These are phyloP conservation scores for Beroe forskalii DNA, from an alignment of 37 sponge, comb jelly and placozoan species.

Conservation along the genomic window DNA sequence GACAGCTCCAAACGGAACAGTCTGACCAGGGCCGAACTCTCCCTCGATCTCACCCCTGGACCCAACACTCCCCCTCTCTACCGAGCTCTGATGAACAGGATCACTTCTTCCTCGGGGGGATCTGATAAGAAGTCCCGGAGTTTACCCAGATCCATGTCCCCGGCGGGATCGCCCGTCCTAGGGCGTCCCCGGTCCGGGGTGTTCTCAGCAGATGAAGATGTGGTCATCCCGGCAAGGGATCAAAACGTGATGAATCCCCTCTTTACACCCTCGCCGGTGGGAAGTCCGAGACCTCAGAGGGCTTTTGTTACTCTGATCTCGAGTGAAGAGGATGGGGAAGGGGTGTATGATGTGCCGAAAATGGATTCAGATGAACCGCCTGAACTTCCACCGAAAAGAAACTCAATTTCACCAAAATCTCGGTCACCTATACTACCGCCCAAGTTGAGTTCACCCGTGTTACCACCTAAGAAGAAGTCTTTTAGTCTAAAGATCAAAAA, in stretches of 20 bases:
- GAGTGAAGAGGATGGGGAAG: neutral
- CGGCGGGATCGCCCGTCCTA: neutral
- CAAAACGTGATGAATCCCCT: constrained; percentile 38
- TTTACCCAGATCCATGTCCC: constrained; percentile 6
- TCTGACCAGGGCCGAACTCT: neutral
- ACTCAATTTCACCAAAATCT: neutral
- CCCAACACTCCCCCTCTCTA: constrained; percentile 23
- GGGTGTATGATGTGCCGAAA: neutral
- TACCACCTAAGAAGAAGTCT: constrained; percentile 23
- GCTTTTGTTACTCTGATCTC: neutral
- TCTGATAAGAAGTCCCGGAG: neutral
- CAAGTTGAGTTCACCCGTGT: neutral
- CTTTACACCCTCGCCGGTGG: neutral
- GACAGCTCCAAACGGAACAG: neutral
- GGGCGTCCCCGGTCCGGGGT: neutral
- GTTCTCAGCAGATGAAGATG: neutral
- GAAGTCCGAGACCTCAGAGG: neutral
- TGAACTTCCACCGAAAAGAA: neutral
- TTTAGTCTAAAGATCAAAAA: neutral
- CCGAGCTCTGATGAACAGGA: constrained; percentile 29
- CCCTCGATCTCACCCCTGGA: neutral
- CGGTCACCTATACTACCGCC: neutral
- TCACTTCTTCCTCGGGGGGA: neutral
- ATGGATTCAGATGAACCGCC: neutral
- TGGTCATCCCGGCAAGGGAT: neutral